Percentiles rank a stretch among this genome's conserved stretches.
Conservation (phyloP, 2,888 invertebrate genomes). For the Caenorhabditis auriculariae region DNA sequence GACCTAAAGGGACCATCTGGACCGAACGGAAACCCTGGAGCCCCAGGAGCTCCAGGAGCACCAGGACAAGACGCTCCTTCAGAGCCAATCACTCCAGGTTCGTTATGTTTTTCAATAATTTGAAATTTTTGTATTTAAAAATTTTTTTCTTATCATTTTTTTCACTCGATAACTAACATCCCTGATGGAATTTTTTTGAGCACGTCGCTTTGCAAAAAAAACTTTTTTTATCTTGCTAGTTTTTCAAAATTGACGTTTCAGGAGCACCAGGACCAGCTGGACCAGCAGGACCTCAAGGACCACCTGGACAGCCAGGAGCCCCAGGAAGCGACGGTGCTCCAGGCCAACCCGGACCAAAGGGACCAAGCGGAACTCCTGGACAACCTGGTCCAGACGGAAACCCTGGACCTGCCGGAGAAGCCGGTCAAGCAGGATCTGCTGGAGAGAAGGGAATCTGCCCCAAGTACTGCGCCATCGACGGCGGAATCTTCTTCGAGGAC, state of each 20-base stretch:
- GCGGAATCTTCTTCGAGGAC: slow-evolving; percentile 61
- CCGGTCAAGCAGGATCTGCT: slow-evolving; percentile 28
- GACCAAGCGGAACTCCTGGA: slow-evolving; percentile 43
- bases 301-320: slow-evolving; percentile 45
- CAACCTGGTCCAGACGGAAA: slow-evolving; percentile 42
- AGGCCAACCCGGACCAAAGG: slow-evolving; percentile 45
- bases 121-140: no score
- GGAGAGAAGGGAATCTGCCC: slow-evolving; percentile 61
- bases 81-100: slow-evolving; percentile 47
- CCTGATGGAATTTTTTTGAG: no score
- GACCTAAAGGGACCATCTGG: slow-evolving; percentile 52
- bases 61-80: slow-evolving; percentile 50
- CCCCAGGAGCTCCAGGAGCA: slow-evolving; percentile 52
- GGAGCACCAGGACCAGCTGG: slow-evolving; percentile 39
- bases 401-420: slow-evolving; percentile 34
- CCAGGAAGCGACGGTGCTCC: slow-evolving; percentile 46
- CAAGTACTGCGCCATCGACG: slow-evolving; percentile 60
- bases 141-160: no score
- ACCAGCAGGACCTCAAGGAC: slow-evolving; percentile 41
- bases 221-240: no score
- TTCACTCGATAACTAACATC: no score
- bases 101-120: no score
- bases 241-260: no score
- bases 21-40: slow-evolving; percentile 48
- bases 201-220: no score